Base-by-base conservation (phyloP, 1,140 invertebrate genomes). In the Sipha flava region DNA sequence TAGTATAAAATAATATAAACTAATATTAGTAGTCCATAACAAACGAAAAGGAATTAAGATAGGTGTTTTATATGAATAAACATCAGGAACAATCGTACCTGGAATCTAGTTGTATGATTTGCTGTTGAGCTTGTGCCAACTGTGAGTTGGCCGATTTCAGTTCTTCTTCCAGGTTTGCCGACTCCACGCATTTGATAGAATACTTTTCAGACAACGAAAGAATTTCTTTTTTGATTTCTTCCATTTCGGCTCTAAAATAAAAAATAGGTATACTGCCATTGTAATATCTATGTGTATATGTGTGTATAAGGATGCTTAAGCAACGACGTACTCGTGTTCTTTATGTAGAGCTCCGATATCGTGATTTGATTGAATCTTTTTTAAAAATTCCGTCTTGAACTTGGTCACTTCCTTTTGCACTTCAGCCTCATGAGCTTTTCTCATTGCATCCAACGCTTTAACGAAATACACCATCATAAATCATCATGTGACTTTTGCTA, bases 361-460 rank as follows among this genome's bases (percentile, higher is more conserved):
- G 72, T 89, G 89, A 10, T 88, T 87, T 7, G 88, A 87, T 81
- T 90, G 89, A 83, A 91, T 88, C 84, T 93, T 91, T 68, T 90
- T 89, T n/a, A 92, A 85, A 84, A 94, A 95, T 84, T 95, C 93
- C 77, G 92, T 88, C 84, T 95, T 95, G 85, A 95, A 95, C 84
- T 93, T 93, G 18, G 92, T 88, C 16, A 95, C 92, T 86, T 96
- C 93, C 66, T 91, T 90, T 83, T 95, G 91, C 29, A 97, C 92
- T 85, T 97, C 95, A 81, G 91, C 92, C 86, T 96, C 93, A 85
- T 97, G 95, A 1, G 94, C 94, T 85, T 96, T 95, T 52, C 94
- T 89, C 91, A 97, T 95, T 4, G 94, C 94, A 85, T 97, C 95
- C 75, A 97, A 86, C 18, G 95, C 95, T 81, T 90, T 89, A 84